Conservation (phyloP, 2,797 vertebrate genomes). For the Chelmon rostratus region DNA sequence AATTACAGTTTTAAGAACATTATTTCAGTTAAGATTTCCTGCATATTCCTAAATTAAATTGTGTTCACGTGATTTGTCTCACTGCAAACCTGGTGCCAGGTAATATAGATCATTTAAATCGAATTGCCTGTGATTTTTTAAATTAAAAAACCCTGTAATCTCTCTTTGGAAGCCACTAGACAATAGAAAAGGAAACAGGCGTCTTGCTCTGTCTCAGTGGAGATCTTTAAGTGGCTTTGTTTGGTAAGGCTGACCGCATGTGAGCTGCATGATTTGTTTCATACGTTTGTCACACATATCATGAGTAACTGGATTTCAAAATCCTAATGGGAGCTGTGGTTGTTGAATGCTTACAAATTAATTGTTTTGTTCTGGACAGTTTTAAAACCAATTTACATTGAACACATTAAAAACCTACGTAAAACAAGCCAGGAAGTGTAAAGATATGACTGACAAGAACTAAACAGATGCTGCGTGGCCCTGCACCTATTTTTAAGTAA, state of each 20-base stretch:
- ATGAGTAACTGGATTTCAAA: no score
- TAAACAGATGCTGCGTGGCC: no score
- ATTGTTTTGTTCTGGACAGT: background rate
- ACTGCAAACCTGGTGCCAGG: background rate
- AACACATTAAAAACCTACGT: background rate
- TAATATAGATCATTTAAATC: background rate
- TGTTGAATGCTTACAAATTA: background rate
- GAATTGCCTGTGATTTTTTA: background rate
- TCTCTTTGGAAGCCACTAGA: background rate
- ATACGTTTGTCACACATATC: background rate
- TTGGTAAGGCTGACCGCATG: background rate
- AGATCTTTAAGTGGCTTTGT: background rate
- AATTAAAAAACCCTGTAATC: background rate
- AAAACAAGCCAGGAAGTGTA: no score
- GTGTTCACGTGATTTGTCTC: background rate
- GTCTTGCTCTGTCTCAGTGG: background rate
- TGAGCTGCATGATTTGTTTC: background rate
- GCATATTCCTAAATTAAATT: background rate
- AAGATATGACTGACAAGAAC: background rate
- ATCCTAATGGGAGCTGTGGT: background rate
- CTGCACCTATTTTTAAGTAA: constrained; percentile 1
- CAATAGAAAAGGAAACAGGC: background rate
- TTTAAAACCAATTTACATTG: no score
- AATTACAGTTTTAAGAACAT: no score
- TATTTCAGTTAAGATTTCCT: no score